Conservation (phyloP, 2,888 invertebrate species). For the Nymphalis polychloros region DNA sequence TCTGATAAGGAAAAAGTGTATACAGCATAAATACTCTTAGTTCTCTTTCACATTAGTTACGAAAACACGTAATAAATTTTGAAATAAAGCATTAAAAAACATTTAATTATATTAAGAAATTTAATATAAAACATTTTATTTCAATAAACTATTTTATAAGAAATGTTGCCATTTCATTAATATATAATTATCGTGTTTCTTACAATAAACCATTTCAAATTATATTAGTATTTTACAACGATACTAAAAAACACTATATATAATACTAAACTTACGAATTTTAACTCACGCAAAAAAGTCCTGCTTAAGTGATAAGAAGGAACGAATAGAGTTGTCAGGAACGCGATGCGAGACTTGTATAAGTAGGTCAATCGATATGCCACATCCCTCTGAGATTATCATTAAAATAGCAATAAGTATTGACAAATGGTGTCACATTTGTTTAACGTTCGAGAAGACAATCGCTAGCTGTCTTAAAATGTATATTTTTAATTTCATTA, state of each 20-base stretch:
- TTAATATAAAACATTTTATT: too few relatives aligned
- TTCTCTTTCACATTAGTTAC: conserved; percentile 2
- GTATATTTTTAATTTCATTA: background rate
- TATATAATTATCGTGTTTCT: too few relatives aligned
- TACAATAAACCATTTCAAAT: too few relatives aligned
- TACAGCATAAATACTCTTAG: conserved; percentile 5
- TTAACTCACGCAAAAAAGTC: background rate
- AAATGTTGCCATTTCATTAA: too few relatives aligned
- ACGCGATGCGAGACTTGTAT: conserved; percentile 23
- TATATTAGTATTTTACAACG: background rate
- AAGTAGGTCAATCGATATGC: conserved; percentile 70
- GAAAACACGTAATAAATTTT: background rate
- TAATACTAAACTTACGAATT: background rate
- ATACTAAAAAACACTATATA: background rate
- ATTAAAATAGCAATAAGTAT: conserved; percentile 31
- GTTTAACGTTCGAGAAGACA: conserved; percentile 5
- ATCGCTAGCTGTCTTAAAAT: background rate
- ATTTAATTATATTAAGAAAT: too few relatives aligned
- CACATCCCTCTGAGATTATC: conserved; percentile 44
- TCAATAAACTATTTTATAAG: too few relatives aligned
- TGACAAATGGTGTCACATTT: conserved; percentile 18
- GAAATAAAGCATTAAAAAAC: too few relatives aligned
- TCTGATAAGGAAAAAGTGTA: conserved; percentile 5
- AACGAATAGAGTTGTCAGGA: conserved; percentile 21
- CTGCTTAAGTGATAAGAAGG: conserved; percentile 17